Conservation (phyloP, 2,113 vertebrate genomes). For the Sclerurus mexicanus region DNA sequence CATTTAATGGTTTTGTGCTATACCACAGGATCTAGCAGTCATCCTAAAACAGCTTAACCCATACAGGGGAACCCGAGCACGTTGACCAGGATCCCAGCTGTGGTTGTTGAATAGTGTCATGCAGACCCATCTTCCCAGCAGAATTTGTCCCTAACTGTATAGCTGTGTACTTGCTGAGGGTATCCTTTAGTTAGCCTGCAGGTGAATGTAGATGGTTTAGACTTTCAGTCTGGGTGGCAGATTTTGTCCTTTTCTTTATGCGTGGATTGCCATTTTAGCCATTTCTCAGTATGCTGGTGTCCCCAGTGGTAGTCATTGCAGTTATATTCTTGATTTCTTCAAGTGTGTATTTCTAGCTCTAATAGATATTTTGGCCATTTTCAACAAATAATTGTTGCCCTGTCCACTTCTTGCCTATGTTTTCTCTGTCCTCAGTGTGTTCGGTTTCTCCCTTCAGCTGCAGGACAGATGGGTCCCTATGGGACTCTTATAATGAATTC, state of each 20-base stretch:
- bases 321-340: neutral
- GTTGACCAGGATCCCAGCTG: neutral
- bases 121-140: neutral
- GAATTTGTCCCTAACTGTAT: neutral
- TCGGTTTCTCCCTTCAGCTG: neutral
- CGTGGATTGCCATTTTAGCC: neutral
- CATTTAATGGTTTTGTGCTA: neutral
- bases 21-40: neutral
- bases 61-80: neutral
- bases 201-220: neutral
- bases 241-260: neutral
- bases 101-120: neutral
- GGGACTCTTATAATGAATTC: neutral
- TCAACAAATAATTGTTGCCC: neutral
- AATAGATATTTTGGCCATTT: neutral
- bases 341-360: neutral
- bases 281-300: neutral
- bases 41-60: neutral
- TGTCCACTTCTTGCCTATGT: neutral
- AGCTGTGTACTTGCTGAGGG: neutral
- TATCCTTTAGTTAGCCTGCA: neutral
- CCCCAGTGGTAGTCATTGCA: neutral
- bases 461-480: neutral
- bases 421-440: neutral
- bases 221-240: neutral